Evolutionary conservation across 2,113 vertebrate species (phyloP), one percentile per base, ranked within the genome.

Genomic region (Erythrocercus mccallii): DNA sequence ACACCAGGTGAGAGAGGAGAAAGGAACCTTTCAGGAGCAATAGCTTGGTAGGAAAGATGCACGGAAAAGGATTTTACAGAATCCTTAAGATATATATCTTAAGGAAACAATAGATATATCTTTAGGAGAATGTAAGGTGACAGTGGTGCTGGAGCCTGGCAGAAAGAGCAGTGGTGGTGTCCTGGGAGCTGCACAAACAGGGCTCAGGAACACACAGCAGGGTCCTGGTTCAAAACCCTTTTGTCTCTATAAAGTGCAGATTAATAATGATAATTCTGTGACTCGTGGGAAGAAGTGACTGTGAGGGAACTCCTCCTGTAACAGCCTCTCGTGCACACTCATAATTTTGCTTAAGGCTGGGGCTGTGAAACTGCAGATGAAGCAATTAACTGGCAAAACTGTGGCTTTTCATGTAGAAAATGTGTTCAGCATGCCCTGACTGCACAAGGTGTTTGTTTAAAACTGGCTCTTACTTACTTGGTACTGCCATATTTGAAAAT

Each of bases 91-190:
- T 21, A 54, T 54, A 1, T 21, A 22, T 56, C 31, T 22, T 56
- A 14, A 56, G 31, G 19, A 54, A 18, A 19, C 28, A 15, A 15
- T 27, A 31, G 20, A 33, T 56, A 9, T 33, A 33, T 56, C 19
- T 14, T 22, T 22, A 33, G 2, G 23, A 5, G 82, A n/a, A 56
- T 1, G 2, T 5, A 1, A 48, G 25, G 85, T 24, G 35, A 1
- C 40, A 69, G 33, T n/a, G 4, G 38, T 33, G 37, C 7, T 66
- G 74, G 54, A 57, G 62, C 66, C 48, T 56, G 60, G 44, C 62
- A 76, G 64, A 15, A 58, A 58, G 11, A 33, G 61, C 3, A 7
- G 78, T 1, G 20, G 6, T 38, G 19, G 14, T 50, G 47, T 38
- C 18, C 44, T 70, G 5, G 72, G 81, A 64, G 53, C 61, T 88